phyloP scores from a whole-genome alignment of 2,113 vertebrate species.

The Opisthocomus hoazin region DNA sequence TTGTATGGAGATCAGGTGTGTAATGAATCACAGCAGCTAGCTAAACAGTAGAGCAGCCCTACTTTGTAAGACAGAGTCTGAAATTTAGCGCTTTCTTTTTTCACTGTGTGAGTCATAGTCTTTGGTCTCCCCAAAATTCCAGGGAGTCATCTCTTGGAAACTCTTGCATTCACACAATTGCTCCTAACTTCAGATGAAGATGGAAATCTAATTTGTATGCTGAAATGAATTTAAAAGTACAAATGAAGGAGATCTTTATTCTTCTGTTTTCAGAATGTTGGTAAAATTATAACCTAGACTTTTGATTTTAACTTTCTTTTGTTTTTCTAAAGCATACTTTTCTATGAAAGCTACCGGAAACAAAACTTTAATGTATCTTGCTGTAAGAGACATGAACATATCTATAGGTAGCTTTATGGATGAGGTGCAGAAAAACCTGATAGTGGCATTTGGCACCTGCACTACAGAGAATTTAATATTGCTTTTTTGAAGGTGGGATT shows the following conservation, averaged over 20 bases:
- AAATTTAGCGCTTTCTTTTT: neutral
- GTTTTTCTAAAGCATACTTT: neutral
- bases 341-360: neutral
- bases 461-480: fast-evolving
- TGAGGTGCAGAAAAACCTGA: neutral
- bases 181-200: neutral
- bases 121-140: neutral
- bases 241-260: neutral
- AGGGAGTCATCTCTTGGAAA: neutral
- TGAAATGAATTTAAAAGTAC: neutral
- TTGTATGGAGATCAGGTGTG: neutral
- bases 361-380: neutral
- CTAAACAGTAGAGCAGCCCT: neutral
- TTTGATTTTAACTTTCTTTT: neutral
- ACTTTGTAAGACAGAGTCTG: neutral
- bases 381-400: neutral
- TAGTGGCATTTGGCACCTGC: neutral
- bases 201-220: neutral
- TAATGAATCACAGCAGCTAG: neutral
- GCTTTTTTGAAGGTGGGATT: neutral
- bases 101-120: neutral
- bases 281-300: neutral
- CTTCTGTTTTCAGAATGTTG: neutral
- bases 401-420: neutral
- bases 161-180: neutral